Conservation (phyloP, 2,113 vertebrate genomes). For the Vimba vimba region DNA sequence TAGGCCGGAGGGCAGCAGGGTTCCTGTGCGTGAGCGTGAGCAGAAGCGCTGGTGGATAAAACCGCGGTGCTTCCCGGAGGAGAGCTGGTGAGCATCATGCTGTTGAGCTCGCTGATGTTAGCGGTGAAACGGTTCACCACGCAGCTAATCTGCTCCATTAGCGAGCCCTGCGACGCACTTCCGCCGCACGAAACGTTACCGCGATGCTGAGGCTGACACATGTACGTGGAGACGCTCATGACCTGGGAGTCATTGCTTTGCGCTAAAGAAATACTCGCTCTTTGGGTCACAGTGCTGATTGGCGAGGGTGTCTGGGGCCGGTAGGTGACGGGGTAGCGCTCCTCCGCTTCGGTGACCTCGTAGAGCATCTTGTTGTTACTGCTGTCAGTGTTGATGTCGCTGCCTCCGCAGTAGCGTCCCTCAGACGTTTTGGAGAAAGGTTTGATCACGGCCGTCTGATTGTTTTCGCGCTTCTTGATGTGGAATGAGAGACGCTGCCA, state of each 20-base stretch:
- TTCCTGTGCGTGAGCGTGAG: slow-evolving; percentile 73
- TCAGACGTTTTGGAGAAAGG: slow-evolving; percentile 93
- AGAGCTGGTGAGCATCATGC: slow-evolving; percentile 89
- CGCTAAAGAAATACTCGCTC: slow-evolving; percentile 63
- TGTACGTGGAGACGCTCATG: slow-evolving; percentile 78
- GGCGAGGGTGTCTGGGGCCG: slow-evolving; percentile 88
- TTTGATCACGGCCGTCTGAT: slow-evolving; percentile 97
- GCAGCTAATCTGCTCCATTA: slow-evolving; percentile 99
- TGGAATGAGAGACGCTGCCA: slow-evolving; percentile 96
- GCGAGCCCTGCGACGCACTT: slow-evolving; percentile 83
- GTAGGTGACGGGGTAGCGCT: slow-evolving; percentile 82
- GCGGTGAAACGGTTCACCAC: slow-evolving; percentile 97
- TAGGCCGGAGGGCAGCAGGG: slow-evolving; percentile 75
- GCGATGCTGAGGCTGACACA: slow-evolving; percentile 76
- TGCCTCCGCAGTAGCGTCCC: slow-evolving; percentile 74
- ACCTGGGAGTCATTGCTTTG: slow-evolving; percentile 81
- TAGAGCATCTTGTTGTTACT: slow-evolving; percentile 85
- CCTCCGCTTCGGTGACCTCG: slow-evolving; percentile 85
- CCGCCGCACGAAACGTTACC: slow-evolving; percentile 55
- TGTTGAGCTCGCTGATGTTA: slow-evolving; percentile 96
- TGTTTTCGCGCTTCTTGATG: slow-evolving; percentile 97
- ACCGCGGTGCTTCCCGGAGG: slow-evolving; percentile 57
- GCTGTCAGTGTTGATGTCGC: slow-evolving; percentile 74
- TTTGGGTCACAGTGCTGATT: slow-evolving; percentile 90
- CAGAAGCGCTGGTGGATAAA: slow-evolving; percentile 68